These are phyloP conservation scores for Psittacula cyanocephala DNA, from an alignment of 2,113 vertebrate species.

Conservation along the genomic window DNA sequence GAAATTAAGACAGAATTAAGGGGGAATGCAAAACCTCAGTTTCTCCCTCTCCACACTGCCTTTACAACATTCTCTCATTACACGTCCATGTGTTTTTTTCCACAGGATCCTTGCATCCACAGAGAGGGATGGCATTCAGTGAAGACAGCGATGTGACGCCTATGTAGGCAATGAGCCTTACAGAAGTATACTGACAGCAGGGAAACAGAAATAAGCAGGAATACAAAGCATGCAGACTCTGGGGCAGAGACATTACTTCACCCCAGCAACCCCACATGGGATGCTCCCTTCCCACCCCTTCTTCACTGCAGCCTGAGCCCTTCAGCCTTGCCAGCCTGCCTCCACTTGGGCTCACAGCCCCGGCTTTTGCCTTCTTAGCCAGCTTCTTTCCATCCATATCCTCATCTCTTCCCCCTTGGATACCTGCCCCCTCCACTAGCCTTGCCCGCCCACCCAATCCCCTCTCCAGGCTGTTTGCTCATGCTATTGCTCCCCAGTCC, in stretches of 20 bases:
- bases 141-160: not conserved
- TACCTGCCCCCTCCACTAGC: not conserved
- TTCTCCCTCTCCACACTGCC: not conserved
- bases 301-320: not conserved
- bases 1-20: not conserved
- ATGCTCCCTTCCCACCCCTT: not conserved
- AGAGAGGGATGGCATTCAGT: not conserved
- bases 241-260: not conserved
- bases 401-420: not conserved
- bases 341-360: not conserved
- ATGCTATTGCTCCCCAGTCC: not conserved
- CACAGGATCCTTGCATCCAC: not conserved
- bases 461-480: not conserved
- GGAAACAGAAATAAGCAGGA: not conserved
- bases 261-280: not conserved
- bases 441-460: not conserved
- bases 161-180: not conserved
- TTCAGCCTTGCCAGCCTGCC: not conserved
- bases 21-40: not conserved
- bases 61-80: not conserved
- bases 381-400: not conserved
- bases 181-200: not conserved
- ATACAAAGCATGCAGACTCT: not conserved
- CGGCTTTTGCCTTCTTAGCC: not conserved
- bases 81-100: not conserved